phyloP scores from a whole-genome alignment of 2,888 invertebrate species.

The Drosophila nr. perissopoda region DNA sequence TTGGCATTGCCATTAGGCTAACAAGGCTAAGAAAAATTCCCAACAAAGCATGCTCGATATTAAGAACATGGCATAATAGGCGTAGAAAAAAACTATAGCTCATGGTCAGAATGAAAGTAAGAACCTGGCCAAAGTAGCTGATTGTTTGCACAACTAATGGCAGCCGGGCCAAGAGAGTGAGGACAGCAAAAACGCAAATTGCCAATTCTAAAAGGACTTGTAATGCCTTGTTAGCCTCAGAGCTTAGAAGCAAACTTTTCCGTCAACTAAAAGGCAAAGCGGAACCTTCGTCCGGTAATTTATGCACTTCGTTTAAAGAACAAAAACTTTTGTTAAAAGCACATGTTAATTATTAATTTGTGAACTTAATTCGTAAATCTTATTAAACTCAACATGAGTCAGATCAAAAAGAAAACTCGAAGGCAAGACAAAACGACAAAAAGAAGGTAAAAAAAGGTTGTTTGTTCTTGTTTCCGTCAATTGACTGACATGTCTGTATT shows the following conservation, averaged over 20 bases:
- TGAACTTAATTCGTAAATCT: slow-evolving; percentile 29
- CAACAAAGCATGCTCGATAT: slow-evolving; percentile 26
- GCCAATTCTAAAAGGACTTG: slow-evolving; percentile 22
- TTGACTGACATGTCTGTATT: slow-evolving; percentile 20
- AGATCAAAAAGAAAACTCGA: background rate
- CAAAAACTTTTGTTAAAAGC: slow-evolving; percentile 27
- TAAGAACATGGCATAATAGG: slow-evolving; percentile 28
- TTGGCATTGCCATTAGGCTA: slow-evolving; percentile 71
- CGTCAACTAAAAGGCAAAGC: background rate
- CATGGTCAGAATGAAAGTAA: slow-evolving; percentile 13
- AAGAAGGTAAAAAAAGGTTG: slow-evolving; percentile 9
- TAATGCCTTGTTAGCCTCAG: slow-evolving; percentile 23
- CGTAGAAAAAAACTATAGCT: slow-evolving; percentile 14
- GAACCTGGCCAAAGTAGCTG: slow-evolving; percentile 43
- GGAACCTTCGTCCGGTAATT: slow-evolving; percentile 26
- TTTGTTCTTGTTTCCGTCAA: slow-evolving; percentile 2
- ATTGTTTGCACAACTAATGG: slow-evolving; percentile 77
- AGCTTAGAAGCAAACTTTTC: slow-evolving; percentile 12
- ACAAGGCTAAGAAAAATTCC: slow-evolving; percentile 59
- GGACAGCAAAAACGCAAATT: slow-evolving; percentile 48
- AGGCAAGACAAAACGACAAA: slow-evolving; percentile 8
- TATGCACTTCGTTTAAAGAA: slow-evolving; percentile 35
- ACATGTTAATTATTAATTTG: slow-evolving; percentile 59
- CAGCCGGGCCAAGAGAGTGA: slow-evolving; percentile 20
- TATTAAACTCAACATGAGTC: slow-evolving; percentile 25